These are phyloP conservation scores for Zootoca vivipara DNA, from an alignment of 2,113 vertebrate species.

Conservation along the genomic window DNA sequence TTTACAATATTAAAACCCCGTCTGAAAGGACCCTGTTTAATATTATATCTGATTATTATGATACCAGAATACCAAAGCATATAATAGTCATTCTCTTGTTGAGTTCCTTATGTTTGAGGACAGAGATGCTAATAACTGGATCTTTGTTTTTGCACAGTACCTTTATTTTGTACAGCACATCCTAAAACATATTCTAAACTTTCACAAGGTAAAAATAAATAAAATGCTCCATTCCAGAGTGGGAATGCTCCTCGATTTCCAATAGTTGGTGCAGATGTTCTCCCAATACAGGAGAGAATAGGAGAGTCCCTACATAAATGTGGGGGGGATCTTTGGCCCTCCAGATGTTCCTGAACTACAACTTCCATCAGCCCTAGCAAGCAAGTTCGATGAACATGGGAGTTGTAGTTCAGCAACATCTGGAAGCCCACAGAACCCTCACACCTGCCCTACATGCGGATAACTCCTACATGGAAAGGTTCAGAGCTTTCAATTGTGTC, in stretches of 20 bases:
- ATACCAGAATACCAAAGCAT: background rate
- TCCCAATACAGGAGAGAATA: background rate
- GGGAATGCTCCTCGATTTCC: background rate
- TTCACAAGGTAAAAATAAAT: background rate
- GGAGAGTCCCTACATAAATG: too few species aligned
- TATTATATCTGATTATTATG: background rate
- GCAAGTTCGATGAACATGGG: too few species aligned
- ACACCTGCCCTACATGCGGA: background rate
- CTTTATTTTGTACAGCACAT: conserved; percentile 12
- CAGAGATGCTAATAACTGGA: background rate
- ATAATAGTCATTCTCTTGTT: background rate
- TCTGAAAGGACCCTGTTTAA: background rate
- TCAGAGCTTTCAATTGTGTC: background rate
- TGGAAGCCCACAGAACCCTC: too few species aligned
- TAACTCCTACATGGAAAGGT: background rate
- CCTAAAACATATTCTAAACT: background rate
- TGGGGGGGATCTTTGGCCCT: too few species aligned
- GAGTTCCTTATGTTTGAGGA: background rate
- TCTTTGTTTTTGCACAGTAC: rapidly evolving
- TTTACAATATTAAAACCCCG: too few species aligned
- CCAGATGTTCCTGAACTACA: too few species aligned
- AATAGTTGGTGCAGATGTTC: background rate
- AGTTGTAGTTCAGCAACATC: too few species aligned
- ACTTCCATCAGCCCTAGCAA: too few species aligned
- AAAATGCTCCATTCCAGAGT: background rate